Percentiles rank a stretch among this genome's conserved stretches.
phyloP scores from a whole-genome alignment of 2,888 invertebrate species.

The Drosophila lutescens region DNA sequence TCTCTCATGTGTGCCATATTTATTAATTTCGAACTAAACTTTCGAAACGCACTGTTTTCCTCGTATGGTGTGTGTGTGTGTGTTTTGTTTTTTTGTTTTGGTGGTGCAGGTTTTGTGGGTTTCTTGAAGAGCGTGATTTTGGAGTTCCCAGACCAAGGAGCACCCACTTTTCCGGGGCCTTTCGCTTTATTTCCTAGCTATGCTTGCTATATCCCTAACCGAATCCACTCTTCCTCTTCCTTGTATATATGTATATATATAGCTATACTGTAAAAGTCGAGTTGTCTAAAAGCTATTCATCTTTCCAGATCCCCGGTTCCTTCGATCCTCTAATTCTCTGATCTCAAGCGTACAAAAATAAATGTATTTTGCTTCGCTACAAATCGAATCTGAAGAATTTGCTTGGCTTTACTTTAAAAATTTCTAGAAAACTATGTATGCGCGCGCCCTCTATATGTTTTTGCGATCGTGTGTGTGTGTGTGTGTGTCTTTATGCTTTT shows the following conservation, averaged over 20 bases:
- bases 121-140: slow-evolving; percentile 16
- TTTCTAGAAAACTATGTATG: slow-evolving; percentile 70
- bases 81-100: not conserved
- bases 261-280: slow-evolving; percentile 31
- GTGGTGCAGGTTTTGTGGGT: slow-evolving; percentile 13
- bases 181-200: slow-evolving; percentile 34
- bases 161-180: slow-evolving; percentile 1
- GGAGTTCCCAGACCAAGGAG: slow-evolving; percentile 1
- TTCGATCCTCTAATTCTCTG: not conserved
- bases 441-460: slow-evolving; percentile 1
- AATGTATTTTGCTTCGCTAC: slow-evolving; percentile 17
- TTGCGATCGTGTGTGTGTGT: slow-evolving; percentile 5
- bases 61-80: slow-evolving; percentile 11
- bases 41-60: slow-evolving; percentile 9
- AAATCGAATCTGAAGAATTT: slow-evolving; percentile 24
- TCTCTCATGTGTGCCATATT: not conserved
- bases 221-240: slow-evolving; percentile 3
- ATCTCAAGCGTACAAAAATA: slow-evolving; percentile 47
- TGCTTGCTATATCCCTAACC: slow-evolving; percentile 18
- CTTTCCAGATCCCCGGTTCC: slow-evolving; percentile 14
- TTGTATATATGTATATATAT: slow-evolving; percentile 14
- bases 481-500: not conserved
- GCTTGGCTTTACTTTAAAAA: slow-evolving; percentile 56
- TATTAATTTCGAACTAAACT: slow-evolving; percentile 27
- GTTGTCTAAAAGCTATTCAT: slow-evolving; percentile 44